Evolutionary conservation across 2,797 vertebrate genomes (phyloP).

Genomic region (Natrix natrix): DNA sequence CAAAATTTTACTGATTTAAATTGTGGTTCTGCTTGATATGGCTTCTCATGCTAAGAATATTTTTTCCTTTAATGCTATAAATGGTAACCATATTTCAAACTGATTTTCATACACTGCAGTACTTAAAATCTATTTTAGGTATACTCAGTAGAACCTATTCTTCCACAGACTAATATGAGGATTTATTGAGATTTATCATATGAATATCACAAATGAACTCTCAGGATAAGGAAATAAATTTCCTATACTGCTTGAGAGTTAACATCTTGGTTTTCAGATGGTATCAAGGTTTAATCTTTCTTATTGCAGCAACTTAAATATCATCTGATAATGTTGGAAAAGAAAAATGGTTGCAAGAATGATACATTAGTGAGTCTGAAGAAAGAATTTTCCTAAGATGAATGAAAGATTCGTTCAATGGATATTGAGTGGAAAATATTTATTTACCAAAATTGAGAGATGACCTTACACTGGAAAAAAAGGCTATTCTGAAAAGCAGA

Average conservation of each 20-base stretch:
- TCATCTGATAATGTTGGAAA: slow-evolving; percentile 42
- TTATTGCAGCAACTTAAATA: slow-evolving; percentile 42
- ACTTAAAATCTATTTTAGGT: slow-evolving; percentile 3
- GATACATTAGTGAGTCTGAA: slow-evolving; percentile 49
- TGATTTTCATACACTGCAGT: slow-evolving; percentile 42
- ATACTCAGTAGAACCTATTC: neutral
- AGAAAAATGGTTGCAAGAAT: slow-evolving; percentile 44
- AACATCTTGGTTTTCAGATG: slow-evolving; percentile 58
- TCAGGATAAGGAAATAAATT: slow-evolving; percentile 52
- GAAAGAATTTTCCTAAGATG: neutral
- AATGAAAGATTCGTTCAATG: slow-evolving; percentile 44
- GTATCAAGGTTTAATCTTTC: slow-evolving; percentile 58
- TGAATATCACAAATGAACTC: slow-evolving; percentile 52
- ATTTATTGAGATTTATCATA: slow-evolving; percentile 56
- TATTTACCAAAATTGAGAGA: slow-evolving; percentile 33
- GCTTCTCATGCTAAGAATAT: neutral
- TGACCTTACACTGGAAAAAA: slow-evolving; percentile 16
- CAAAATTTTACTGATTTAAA: slow-evolving; percentile 15
- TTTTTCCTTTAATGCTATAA: slow-evolving; percentile 8
- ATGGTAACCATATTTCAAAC: slow-evolving; percentile 16
- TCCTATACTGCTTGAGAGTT: slow-evolving; percentile 51
- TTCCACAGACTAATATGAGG: slow-evolving; percentile 24
- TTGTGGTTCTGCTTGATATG: neutral
- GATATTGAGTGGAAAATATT: slow-evolving; percentile 30
- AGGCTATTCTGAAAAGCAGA: slow-evolving; percentile 45